Percentiles rank a stretch among this genome's conserved stretches.
Evolutionary conservation across 1,140 invertebrate genomes (phyloP).

Genomic region (Drosophila equinoxialis): DNA sequence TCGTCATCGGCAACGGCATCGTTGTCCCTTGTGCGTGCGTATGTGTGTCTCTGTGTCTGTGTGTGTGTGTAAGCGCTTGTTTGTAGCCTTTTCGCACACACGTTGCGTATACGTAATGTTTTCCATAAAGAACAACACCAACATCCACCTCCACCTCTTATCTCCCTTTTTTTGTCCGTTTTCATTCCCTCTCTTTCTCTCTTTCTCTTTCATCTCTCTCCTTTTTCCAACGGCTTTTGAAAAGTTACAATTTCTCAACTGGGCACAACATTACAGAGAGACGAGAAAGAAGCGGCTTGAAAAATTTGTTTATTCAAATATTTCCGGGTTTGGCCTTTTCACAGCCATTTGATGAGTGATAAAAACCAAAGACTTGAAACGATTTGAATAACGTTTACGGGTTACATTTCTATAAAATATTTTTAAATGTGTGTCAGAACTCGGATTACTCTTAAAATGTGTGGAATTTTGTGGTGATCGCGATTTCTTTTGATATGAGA

Average conservation of each 20-base stretch:
- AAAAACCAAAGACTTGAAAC: conserved; percentile 50
- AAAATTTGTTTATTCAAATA: conserved; percentile 71
- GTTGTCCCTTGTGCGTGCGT: conserved; percentile 31
- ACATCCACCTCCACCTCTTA: background rate
- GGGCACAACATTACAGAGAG: background rate
- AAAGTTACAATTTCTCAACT: conserved; percentile 8
- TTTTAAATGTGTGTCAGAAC: background rate
- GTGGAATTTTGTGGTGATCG: too few species aligned
- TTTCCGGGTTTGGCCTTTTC: conserved; percentile 63
- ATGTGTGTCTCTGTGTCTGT: background rate
- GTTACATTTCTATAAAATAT: conserved; percentile 3
- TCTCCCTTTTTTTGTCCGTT: background rate
- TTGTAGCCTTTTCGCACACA: conserved; percentile 74
- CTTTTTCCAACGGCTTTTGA: too few species aligned
- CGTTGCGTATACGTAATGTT: conserved; percentile 78
- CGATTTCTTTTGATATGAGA: too few species aligned
- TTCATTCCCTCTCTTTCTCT: background rate
- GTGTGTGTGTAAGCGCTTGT: conserved; percentile 30
- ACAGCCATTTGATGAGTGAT: conserved; percentile 73
- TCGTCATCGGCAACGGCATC: conserved; percentile 37
- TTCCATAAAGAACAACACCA: conserved; percentile 59
- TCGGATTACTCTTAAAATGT: background rate
- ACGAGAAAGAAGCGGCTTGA: conserved; percentile 27
- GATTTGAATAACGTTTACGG: conserved; percentile 10
- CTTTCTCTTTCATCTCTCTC: background rate